Conservation (phyloP, 2,888 invertebrate species). For the Dicranocentrus wangi region DNA sequence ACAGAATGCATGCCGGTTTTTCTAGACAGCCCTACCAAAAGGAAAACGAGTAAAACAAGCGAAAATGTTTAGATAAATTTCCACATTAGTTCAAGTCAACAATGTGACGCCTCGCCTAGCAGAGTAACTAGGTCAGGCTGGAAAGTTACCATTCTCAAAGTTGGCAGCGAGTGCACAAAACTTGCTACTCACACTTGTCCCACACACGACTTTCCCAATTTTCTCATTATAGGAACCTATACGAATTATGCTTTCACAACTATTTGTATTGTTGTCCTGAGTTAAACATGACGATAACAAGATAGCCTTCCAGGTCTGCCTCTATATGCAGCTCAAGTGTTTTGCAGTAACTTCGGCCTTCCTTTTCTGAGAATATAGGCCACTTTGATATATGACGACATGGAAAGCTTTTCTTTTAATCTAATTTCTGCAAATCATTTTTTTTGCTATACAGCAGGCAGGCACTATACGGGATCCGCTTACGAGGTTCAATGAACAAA, state of each 20-base stretch:
- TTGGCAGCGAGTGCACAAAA: conserved; percentile 35
- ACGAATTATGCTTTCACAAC: too few species aligned
- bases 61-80: conserved; percentile 11
- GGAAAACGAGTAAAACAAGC: not conserved
- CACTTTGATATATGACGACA: conserved; percentile 27
- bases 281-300: too few species aligned
- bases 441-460: conserved; percentile 13
- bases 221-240: too few species aligned
- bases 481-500: conserved; percentile 22
- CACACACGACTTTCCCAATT: too few species aligned
- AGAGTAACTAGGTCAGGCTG: conserved; percentile 32
- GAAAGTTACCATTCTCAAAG: conserved; percentile 30
- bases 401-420: conserved; percentile 19
- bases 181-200: too few species aligned
- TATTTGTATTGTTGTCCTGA: too few species aligned
- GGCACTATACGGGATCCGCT: too few species aligned
- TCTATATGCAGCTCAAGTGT: too few species aligned
- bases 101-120: conserved; percentile 22
- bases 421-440: conserved; percentile 40
- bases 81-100: conserved; percentile 40
- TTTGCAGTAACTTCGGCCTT: conserved; percentile 17
- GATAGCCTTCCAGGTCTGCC: too few species aligned
- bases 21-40: too few species aligned
- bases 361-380: conserved; percentile 19
- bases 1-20: too few species aligned